A percentile compares a stretch with the other conserved stretches of the same genome.
Conservation (phyloP, 2,888 invertebrate genomes). For the Arctia plantaginis region DNA sequence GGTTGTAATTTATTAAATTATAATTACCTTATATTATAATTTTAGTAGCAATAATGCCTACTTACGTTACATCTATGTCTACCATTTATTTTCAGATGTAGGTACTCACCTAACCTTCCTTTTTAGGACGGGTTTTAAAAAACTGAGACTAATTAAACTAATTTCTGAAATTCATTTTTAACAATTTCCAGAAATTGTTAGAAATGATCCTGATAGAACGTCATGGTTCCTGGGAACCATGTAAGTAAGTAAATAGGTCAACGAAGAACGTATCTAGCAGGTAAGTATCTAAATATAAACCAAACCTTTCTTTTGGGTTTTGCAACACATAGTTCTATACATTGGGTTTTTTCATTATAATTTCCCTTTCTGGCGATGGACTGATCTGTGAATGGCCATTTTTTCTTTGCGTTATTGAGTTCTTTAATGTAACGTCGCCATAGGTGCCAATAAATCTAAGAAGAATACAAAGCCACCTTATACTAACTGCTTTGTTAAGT, state of each 20-base stretch:
- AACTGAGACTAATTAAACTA: background rate
- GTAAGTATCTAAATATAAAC: background rate
- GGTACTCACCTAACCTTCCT: background rate
- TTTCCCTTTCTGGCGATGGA: conserved; percentile 22
- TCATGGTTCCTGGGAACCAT: background rate
- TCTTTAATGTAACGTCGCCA: conserved; percentile 86
- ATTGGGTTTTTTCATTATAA: conserved; percentile 23
- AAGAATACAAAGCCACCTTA: conserved; percentile 9
- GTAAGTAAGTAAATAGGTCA: background rate
- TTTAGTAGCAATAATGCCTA: background rate
- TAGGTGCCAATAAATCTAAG: conserved; percentile 86
- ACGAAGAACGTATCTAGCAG: background rate
- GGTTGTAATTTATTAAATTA: background rate
- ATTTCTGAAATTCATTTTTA: no score
- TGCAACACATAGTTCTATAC: conserved; percentile 34
- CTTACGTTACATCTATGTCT: no score
- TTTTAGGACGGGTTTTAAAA: background rate
- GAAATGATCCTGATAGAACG: no score
- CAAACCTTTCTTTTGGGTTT: conserved; percentile 35
- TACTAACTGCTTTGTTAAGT: background rate
- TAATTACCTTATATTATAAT: background rate
- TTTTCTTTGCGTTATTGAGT: conserved; percentile 54
- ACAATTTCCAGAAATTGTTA: no score
- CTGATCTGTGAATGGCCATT: conserved; percentile 38
- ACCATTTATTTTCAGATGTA: background rate